A percentile compares a stretch with the other conserved stretches of the same genome.
Conservation (phyloP, 2,797 vertebrate species). For the Etheostoma nigrum region DNA sequence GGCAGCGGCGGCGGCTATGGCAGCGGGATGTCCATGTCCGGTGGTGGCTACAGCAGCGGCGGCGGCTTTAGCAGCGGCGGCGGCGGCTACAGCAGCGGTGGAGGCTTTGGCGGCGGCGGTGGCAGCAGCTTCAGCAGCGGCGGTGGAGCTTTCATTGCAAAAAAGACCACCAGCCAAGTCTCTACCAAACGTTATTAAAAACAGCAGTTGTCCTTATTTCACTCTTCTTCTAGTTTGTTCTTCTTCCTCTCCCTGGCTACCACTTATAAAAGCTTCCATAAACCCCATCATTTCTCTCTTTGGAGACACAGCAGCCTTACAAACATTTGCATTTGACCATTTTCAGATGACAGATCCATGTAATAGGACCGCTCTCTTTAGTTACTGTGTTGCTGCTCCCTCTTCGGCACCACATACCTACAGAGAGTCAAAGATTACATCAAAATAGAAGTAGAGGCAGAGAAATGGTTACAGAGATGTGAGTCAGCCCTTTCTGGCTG, state of each 20-base stretch:
- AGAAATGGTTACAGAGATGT: constrained; percentile 44
- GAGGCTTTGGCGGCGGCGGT: neutral
- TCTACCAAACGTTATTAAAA: neutral
- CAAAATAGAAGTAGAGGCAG: constrained; percentile 40
- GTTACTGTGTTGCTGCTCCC: constrained; percentile 1
- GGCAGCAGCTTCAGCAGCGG: constrained; percentile 27
- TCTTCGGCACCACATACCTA: constrained; percentile 5
- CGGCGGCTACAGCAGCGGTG: constrained; percentile 18
- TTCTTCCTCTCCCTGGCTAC: neutral
- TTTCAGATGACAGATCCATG: neutral
- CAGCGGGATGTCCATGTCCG: neutral
- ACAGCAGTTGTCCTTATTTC: neutral
- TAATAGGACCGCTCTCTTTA: constrained; percentile 1
- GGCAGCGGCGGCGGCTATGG: constrained; percentile 6
- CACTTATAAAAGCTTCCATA: constrained; percentile 6
- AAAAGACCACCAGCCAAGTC: constrained; percentile 33
- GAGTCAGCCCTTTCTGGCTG: constrained; percentile 67
- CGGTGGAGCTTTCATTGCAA: neutral
- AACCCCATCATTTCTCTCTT: constrained; percentile 3
- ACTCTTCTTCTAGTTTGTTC: neutral
- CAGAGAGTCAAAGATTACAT: constrained; percentile 45
- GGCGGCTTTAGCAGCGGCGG: constrained; percentile 17
- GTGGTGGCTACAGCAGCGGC: neutral
- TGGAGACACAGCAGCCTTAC: constrained; percentile 32
- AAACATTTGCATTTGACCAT: constrained; percentile 22